A percentile compares a stretch with the other conserved stretches of the same genome.
These are phyloP conservation scores for Stichopus horrens DNA, from an alignment of 53 echinoderm and acorn worm genomes.

Conservation along the genomic window DNA sequence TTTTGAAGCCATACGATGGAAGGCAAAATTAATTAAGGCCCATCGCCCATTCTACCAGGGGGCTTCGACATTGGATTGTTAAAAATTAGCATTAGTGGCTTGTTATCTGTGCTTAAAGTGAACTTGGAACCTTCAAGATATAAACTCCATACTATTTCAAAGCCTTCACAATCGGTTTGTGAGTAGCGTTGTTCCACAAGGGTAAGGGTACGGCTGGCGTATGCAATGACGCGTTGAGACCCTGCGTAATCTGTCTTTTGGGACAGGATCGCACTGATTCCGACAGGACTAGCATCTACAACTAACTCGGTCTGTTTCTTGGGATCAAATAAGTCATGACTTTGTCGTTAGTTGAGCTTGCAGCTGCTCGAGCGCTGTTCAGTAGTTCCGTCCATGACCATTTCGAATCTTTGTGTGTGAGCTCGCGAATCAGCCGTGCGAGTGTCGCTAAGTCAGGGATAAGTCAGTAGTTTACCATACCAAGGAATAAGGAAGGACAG, in stretches of 20 bases:
- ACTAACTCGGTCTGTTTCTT: conserved; percentile 17
- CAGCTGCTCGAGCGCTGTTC: not conserved
- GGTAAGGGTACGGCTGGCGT: conserved; percentile 52
- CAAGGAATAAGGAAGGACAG: too few species aligned
- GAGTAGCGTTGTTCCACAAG: conserved; percentile 56
- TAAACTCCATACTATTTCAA: conserved; percentile 56
- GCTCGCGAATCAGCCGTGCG: conserved; percentile 33
- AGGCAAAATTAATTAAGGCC: conserved; percentile 62
- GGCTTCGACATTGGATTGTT: conserved; percentile 60
- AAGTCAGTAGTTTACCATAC: conserved; percentile 48
- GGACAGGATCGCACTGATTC: conserved; percentile 29
- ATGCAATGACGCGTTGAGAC: conserved; percentile 45
- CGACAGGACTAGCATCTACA: conserved; percentile 47
- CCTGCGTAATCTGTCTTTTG: not conserved
- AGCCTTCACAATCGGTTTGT: conserved; percentile 57
- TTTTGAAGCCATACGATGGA: conserved; percentile 56
- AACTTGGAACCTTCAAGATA: conserved; percentile 55
- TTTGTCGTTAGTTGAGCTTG: not conserved
- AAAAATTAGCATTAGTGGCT: conserved; percentile 59
- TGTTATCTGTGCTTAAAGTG: conserved; percentile 56
- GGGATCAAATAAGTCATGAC: conserved; percentile 46
- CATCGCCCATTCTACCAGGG: conserved; percentile 52
- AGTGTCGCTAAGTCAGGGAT: conserved; percentile 31
- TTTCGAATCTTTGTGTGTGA: not conserved
- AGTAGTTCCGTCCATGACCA: conserved; percentile 16